phyloP scores from a whole-genome alignment of 2,888 invertebrate genomes.

The Rhimphoctona megacephalus region DNA sequence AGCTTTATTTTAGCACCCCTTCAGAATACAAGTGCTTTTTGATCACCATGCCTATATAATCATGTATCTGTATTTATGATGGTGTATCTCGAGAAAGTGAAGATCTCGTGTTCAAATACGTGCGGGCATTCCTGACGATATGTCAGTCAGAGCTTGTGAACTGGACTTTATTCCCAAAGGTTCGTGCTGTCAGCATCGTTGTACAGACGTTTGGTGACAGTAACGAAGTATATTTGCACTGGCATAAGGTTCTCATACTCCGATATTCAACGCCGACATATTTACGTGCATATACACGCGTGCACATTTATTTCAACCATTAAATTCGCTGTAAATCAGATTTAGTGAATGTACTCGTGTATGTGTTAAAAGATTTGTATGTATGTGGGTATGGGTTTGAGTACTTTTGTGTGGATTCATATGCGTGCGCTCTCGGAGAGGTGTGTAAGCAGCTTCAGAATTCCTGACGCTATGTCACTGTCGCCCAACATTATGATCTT shows the following conservation, averaged over 20 bases:
- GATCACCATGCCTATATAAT: neutral
- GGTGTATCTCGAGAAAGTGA: slow-evolving; percentile 19
- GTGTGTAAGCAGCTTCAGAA: slow-evolving; percentile 69
- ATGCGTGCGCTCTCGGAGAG: slow-evolving; percentile 15
- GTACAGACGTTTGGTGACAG: slow-evolving; percentile 23
- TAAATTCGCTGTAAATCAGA: slow-evolving; percentile 81
- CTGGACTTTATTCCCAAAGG: slow-evolving; percentile 46
- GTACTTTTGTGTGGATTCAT: neutral
- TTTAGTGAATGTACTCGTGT: slow-evolving; percentile 72
- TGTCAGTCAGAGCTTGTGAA: slow-evolving; percentile 75
- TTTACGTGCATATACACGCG: slow-evolving; percentile 11
- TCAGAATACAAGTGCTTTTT: neutral
- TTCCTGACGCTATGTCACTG: slow-evolving; percentile 80
- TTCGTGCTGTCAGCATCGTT: slow-evolving; percentile 45
- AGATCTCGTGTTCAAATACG: slow-evolving; percentile 67
- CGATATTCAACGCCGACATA: slow-evolving; percentile 12
- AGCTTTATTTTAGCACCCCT: neutral
- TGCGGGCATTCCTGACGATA: slow-evolving; percentile 76
- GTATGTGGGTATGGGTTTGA: neutral
- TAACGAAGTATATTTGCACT: slow-evolving; percentile 38
- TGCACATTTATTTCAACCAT: slow-evolving; percentile 77
- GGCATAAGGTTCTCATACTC: slow-evolving; percentile 25
- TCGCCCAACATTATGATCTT: slow-evolving; percentile 80
- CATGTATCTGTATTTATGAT: slow-evolving; percentile 53
- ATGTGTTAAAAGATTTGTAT: slow-evolving; percentile 41